Evolutionary conservation across 2,113 vertebrate species (phyloP).

Genomic region (Scalopus aquaticus): DNA sequence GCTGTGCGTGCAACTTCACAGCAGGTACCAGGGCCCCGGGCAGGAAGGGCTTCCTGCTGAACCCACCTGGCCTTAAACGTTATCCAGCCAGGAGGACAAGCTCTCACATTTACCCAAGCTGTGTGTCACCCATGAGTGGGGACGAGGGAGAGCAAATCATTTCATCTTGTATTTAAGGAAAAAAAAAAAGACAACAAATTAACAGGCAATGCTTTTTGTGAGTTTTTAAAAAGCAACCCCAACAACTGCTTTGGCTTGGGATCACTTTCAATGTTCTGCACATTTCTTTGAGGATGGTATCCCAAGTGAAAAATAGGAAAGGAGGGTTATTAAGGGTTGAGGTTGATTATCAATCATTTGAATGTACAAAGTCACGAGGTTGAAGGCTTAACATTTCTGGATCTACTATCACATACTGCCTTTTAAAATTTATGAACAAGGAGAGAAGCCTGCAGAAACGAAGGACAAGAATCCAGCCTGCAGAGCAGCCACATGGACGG

Average conservation of each 20-base stretch:
- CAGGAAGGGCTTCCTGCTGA: conserved; percentile 11
- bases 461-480: background rate
- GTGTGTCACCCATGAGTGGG: background rate
- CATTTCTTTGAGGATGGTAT: conserved; percentile 58
- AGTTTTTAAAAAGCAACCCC: conserved; percentile 58
- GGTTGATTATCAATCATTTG: conserved; percentile 17
- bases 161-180: background rate
- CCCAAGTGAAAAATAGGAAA: conserved; percentile 32
- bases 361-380: conserved; percentile 41
- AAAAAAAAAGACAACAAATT: background rate
- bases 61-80: background rate
- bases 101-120: background rate
- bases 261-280: conserved; percentile 11
- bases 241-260: conserved; percentile 45
- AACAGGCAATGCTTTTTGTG: conserved; percentile 8
- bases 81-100: conserved; percentile 27
- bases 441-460: conserved; percentile 32
- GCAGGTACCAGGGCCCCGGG: background rate
- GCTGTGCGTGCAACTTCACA: background rate
- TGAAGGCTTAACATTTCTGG: background rate
- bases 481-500: background rate
- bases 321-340: conserved; percentile 48
- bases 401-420: background rate
- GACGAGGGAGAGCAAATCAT: background rate
- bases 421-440: conserved; percentile 50